Base-by-base conservation (phyloP, 2,113 vertebrate species). In the Prionailurus viverrinus region DNA sequence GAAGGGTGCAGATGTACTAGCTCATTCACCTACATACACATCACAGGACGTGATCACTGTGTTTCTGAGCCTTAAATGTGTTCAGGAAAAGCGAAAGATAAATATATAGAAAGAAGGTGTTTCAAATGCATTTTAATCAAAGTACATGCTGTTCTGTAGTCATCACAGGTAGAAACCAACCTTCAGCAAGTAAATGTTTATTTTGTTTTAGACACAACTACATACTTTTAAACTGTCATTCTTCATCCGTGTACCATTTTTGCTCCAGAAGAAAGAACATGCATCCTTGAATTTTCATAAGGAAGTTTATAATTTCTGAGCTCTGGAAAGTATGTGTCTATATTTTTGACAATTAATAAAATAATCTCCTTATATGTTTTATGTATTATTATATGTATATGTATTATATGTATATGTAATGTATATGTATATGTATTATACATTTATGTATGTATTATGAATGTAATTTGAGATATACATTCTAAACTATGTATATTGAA, bases 1-100 rank as follows among this genome's bases (percentile, higher is more conserved):
- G 87, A 96, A 94, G 97, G 91, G 98, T 93, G 91, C 94, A 95
- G 97, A 94, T 27, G 92, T 61, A 7, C 19, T 9, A 5, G 97
- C 95, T 96, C 91, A 81, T 78, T 15, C 98, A 98, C 97, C 97
- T 97, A 86, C 95, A 96, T 94, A 80, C 92, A 98, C 97, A 97
- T 65, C 96, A 51, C 14, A 85, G 89, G 69, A 93, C 93, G 94
- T 92, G 82, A 95, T 85, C 92, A 94, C 94, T 73, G 36, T 0
- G 4, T 79, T 53, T 61, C 81, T 25, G 19, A 48, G 25, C 63
- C 29, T 4, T 25, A 8, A 19, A 41, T 13, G 29, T 23, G 88
- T 94, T 36, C 31, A 68, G 87, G 80, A 82, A 66, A 90, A 89
- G 45, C 19, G 78, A 33, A 61, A 89, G 69, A 12, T 41, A 71